A percentile compares a stretch with the other conserved stretches of the same genome.
Conservation (phyloP, 2,113 vertebrate species). For the Anguilla rostrata region DNA sequence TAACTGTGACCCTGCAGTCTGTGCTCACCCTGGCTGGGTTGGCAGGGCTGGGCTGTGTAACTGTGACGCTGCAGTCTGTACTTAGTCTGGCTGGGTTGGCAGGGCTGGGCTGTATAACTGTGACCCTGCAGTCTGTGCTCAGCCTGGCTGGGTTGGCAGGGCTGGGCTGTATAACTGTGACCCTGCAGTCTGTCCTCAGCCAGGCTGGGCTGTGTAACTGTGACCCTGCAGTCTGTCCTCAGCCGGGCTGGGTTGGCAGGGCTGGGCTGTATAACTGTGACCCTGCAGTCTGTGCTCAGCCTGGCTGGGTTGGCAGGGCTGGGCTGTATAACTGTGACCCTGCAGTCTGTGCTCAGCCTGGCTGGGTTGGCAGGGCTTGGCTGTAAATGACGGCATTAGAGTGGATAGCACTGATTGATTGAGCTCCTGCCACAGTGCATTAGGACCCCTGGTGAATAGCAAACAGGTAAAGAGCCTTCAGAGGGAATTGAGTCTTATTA, state of each 20-base stretch:
- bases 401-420: neutral
- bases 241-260: neutral
- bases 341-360: neutral
- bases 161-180: neutral
- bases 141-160: neutral
- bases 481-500: constrained; percentile 9
- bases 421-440: neutral
- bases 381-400: neutral
- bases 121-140: neutral
- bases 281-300: neutral
- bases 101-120: neutral
- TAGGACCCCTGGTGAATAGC: constrained; percentile 28
- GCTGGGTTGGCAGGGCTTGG: neutral
- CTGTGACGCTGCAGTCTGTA: neutral
- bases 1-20: neutral
- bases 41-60: neutral
- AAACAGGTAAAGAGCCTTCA: constrained; percentile 17
- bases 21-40: neutral
- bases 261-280: neutral
- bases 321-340: neutral
- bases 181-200: neutral
- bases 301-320: neutral
- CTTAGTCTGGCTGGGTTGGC: neutral
- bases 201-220: neutral
- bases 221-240: neutral